A percentile compares a stretch with the other conserved stretches of the same genome.
Conservation (phyloP, 92 coral and sea anemone species). For the Epizoanthus scotinus region DNA sequence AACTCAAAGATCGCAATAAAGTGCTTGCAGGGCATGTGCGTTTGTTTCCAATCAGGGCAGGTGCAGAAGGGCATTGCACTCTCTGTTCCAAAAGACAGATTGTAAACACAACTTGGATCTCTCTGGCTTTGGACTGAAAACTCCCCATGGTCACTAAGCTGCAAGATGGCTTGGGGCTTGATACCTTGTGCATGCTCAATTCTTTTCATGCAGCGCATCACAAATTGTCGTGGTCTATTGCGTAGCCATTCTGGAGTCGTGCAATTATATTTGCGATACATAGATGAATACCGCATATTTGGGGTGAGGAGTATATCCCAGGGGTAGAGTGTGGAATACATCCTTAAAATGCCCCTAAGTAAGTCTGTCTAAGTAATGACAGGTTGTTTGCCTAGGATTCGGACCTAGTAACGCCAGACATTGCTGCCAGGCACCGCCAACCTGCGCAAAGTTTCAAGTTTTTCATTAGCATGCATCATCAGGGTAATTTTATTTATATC, state of each 20-base stretch:
- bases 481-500: too few species aligned
- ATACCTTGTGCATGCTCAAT: constrained; percentile 2
- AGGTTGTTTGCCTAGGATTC: too few species aligned
- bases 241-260: neutral
- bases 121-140: constrained; percentile 39
- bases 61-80: constrained; percentile 23
- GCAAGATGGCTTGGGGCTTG: neutral
- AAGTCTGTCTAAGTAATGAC: too few species aligned
- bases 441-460: too few species aligned
- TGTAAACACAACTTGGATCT: neutral
- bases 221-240: constrained; percentile 6
- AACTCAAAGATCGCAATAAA: constrained; percentile 32
- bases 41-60: constrained; percentile 42
- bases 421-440: too few species aligned
- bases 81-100: constrained; percentile 7
- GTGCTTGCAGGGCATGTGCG: constrained; percentile 41
- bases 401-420: too few species aligned
- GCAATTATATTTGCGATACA: neutral
- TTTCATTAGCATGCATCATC: too few species aligned
- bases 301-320: too few species aligned
- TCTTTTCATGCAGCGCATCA: constrained; percentile 10
- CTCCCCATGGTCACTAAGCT: constrained; percentile 16
- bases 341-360: too few species aligned
- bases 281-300: neutral
- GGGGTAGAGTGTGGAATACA: too few species aligned